Evolutionary conservation across 1,140 invertebrate species (phyloP).

Genomic region (Camponotus pennsylvanicus): DNA sequence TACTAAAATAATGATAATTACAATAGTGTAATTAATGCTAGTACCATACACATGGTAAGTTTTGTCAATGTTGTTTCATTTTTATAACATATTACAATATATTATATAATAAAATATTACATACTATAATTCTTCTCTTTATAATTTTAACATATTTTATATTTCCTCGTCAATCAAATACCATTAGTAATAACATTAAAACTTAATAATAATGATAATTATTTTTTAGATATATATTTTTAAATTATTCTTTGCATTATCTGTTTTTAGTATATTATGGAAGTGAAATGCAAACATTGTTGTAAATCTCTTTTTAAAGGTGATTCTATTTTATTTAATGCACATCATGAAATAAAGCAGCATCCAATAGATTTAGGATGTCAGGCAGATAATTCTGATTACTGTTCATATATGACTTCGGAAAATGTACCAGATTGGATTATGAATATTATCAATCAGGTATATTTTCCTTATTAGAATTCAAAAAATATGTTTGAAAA

Average conservation of each 20-base stretch:
- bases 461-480: slow-evolving; percentile 56
- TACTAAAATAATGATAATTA: slow-evolving; percentile 5
- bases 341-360: slow-evolving; percentile 75
- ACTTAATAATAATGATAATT: not conserved
- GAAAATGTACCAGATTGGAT: slow-evolving; percentile 82
- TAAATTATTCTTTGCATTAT: not conserved
- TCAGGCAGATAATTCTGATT: slow-evolving; percentile 72
- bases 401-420: slow-evolving; percentile 76
- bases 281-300: slow-evolving; percentile 81
- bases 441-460: slow-evolving; percentile 75
- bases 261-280: slow-evolving; percentile 70
- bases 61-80: not conserved
- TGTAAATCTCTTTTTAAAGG: slow-evolving; percentile 79
- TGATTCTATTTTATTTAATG: slow-evolving; percentile 74
- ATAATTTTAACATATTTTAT: not conserved
- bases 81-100: not conserved
- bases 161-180: not conserved
- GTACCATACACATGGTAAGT: not conserved
- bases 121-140: too few species aligned
- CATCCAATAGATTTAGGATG: slow-evolving; percentile 70
- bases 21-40: not conserved
- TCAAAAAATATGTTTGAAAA: not conserved
- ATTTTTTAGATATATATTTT: slow-evolving; percentile 10
- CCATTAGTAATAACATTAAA: not conserved
- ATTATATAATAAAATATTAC: too few species aligned